Percentiles rank a stretch among this genome's conserved stretches.
Conservation (phyloP, 2,113 vertebrate species). For the Anguilla japonica region DNA sequence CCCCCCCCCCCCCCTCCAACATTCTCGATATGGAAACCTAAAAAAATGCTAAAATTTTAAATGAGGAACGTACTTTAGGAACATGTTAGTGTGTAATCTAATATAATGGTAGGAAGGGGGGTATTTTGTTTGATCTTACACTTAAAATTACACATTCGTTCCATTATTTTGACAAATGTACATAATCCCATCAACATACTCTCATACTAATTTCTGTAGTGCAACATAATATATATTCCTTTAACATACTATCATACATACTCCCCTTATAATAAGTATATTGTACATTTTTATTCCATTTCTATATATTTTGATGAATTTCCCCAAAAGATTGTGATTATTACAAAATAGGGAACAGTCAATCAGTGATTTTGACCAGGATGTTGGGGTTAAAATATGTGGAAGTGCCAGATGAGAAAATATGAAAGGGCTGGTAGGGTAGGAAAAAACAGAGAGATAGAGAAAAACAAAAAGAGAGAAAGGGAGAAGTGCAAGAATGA, state of each 20-base stretch:
- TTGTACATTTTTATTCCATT: not conserved
- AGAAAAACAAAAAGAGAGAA: conserved; percentile 10
- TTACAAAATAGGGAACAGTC: not conserved
- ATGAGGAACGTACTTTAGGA: not conserved
- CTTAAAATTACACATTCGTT: not conserved
- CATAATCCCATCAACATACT: not conserved
- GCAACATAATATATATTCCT: not conserved
- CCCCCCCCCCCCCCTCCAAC: not conserved
- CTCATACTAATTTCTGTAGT: not conserved
- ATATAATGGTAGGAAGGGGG: not conserved
- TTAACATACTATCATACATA: not conserved
- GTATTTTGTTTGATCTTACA: not conserved
- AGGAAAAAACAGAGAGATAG: not conserved
- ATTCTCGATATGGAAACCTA: not conserved
- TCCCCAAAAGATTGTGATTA: not conserved
- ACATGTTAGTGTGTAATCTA: not conserved
- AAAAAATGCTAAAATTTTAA: not conserved
- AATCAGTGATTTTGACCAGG: not conserved
- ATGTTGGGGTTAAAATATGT: not conserved
- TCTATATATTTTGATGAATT: not conserved
- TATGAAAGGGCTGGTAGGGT: not conserved
- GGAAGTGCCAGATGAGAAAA: not conserved
- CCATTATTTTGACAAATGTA: not conserved
- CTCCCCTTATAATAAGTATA: not conserved
- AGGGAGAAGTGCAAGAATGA: not conserved